Conservation (phyloP, 2,797 vertebrate genomes). For the Cyprinodon diabolis region DNA sequence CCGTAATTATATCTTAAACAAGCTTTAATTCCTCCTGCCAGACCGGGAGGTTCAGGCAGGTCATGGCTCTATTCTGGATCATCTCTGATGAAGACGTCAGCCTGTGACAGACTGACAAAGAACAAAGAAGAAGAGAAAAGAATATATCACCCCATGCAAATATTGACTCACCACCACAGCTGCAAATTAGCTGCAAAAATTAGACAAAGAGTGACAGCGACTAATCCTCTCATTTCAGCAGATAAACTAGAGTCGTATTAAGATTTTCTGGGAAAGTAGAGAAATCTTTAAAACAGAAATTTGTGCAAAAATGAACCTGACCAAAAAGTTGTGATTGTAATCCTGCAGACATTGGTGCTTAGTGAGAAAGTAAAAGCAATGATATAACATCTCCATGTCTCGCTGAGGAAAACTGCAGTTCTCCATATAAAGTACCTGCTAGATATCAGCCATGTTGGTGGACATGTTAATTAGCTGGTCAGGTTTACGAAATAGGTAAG, state of each 20-base stretch:
- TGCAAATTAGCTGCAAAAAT: conserved; percentile 66
- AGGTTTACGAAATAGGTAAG: too few species aligned
- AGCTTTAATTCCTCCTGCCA: conserved; percentile 20
- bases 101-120: conserved; percentile 76
- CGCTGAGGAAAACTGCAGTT: not conserved
- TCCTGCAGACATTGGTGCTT: conserved; percentile 2
- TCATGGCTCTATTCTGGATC: conserved; percentile 42
- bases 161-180: conserved; percentile 70
- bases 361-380: conserved; percentile 5
- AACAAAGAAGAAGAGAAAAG: conserved; percentile 50
- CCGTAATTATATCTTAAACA: conserved; percentile 33
- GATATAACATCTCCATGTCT: not conserved
- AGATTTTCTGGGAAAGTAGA: conserved; percentile 22
- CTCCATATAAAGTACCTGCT: not conserved
- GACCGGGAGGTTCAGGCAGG: conserved; percentile 5
- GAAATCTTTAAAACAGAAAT: conserved; percentile 31
- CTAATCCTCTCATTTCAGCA: conserved; percentile 57
- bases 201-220: conserved; percentile 49
- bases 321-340: conserved; percentile 20
- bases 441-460: too few species aligned
- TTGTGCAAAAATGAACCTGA: conserved; percentile 14
- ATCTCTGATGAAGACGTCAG: conserved; percentile 69
- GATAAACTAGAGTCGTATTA: not conserved
- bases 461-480: too few species aligned
- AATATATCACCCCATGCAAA: conserved; percentile 74